phyloP scores from a whole-genome alignment of 2,113 vertebrate species.

The Corythornis madagascariensis region DNA sequence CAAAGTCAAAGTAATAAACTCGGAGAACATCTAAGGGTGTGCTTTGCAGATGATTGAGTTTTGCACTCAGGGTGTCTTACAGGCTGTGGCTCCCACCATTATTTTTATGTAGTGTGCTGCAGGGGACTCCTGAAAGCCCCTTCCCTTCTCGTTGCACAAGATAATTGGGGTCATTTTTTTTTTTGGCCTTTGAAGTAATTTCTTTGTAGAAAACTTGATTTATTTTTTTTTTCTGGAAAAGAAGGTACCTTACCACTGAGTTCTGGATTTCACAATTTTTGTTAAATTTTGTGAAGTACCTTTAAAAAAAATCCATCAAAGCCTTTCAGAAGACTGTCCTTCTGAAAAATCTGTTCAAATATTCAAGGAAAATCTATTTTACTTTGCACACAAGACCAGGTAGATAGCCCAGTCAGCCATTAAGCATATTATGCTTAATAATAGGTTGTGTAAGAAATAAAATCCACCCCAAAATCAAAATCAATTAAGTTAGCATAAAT shows the following conservation, averaged over 20 bases:
- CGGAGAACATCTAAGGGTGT: conserved; percentile 38
- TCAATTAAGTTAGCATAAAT: neutral
- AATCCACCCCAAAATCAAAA: neutral
- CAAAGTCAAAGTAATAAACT: conserved; percentile 61
- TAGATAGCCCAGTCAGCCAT: neutral
- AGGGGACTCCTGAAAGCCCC: neutral
- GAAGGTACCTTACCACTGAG: neutral
- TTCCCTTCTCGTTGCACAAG: neutral
- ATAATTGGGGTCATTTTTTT: neutral
- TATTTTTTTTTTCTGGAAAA: neutral
- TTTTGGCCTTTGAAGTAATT: neutral
- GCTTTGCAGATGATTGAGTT: conserved; percentile 57
- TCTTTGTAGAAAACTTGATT: neutral
- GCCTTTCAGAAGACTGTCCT: neutral
- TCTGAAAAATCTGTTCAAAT: neutral
- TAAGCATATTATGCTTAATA: neutral
- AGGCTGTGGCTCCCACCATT: conserved; percentile 19
- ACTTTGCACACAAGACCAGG: neutral
- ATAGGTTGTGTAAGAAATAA: neutral
- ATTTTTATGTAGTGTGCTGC: neutral
- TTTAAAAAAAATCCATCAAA: neutral
- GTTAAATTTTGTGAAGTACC: neutral
- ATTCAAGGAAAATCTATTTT: neutral
- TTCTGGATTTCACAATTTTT: neutral
- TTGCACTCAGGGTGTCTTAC: neutral